Conservation (phyloP, 1,140 invertebrate species). For the Listronotus bonariensis region DNA sequence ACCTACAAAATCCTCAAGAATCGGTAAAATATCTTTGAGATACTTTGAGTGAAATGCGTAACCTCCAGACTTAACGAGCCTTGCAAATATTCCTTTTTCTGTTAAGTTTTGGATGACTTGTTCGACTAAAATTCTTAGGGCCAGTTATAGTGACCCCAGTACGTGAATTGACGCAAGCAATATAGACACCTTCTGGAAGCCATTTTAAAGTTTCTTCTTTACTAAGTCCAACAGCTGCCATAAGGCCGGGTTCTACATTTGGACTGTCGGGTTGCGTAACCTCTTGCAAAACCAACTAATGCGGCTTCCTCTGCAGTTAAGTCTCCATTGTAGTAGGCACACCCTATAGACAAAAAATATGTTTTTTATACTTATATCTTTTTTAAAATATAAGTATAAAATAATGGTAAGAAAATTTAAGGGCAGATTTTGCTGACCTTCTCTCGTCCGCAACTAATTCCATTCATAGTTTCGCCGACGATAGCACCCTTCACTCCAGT, state of each 20-base stretch:
- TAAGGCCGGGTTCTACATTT: constrained; percentile 76
- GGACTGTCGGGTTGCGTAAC: constrained; percentile 77
- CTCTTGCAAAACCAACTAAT: constrained; percentile 80
- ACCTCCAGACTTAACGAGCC: constrained; percentile 76
- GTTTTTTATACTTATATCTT: too few species aligned
- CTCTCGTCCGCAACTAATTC: too few species aligned
- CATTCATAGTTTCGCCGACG: too few species aligned
- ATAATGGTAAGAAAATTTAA: too few species aligned
- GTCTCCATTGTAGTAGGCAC: constrained; percentile 85
- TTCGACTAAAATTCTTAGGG: constrained; percentile 68
- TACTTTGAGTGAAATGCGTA: constrained; percentile 84
- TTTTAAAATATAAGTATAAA: too few species aligned
- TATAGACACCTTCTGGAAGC: constrained; percentile 71
- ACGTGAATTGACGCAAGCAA: constrained; percentile 83
- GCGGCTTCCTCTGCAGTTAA: constrained; percentile 82
- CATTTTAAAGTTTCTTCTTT: constrained; percentile 57
- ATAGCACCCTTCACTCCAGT: too few species aligned
- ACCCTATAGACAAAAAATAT: constrained; percentile 60
- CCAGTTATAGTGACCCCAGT: constrained; percentile 87
- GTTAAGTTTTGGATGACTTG: constrained; percentile 70
- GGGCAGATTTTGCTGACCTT: too few species aligned
- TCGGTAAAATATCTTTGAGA: constrained; percentile 75
- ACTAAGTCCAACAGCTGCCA: constrained; percentile 75
- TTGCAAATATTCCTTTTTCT: constrained; percentile 76
- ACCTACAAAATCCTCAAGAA: constrained; percentile 70